These are phyloP conservation scores for Adelges cooleyi DNA, from an alignment of 1,140 invertebrate genomes.

Conservation along the genomic window DNA sequence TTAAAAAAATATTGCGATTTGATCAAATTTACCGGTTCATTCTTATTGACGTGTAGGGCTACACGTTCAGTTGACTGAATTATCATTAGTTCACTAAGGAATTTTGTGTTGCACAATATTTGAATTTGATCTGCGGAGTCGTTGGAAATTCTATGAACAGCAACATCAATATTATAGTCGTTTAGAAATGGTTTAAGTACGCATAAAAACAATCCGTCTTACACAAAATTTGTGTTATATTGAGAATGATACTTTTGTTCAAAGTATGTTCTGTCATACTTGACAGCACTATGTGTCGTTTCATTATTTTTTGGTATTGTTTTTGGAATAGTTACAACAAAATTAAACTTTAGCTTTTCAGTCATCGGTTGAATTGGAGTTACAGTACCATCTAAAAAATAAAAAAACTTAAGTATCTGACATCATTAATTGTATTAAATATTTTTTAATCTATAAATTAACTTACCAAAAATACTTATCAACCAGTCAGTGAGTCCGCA, in stretches of 20 bases:
- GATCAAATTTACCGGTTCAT: constrained; percentile 5
- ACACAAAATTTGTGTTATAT: neutral
- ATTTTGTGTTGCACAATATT: neutral
- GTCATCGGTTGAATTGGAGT: neutral
- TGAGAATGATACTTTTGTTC: neutral
- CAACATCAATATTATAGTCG: neutral
- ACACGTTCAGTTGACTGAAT: too few relatives aligned
- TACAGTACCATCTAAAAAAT: neutral
- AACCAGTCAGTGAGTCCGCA: constrained; percentile 92
- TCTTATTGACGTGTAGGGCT: neutral
- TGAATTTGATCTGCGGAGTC: neutral
- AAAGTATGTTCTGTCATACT: neutral
- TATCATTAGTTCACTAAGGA: too few relatives aligned
- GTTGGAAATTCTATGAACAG: neutral
- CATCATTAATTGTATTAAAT: too few relatives aligned
- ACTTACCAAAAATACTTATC: constrained; percentile 55
- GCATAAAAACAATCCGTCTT: neutral
- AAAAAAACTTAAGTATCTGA: too few relatives aligned
- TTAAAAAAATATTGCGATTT: too few relatives aligned
- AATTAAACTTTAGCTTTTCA: neutral
- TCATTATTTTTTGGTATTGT: neutral
- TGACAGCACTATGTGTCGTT: too few relatives aligned
- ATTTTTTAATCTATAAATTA: constrained; percentile 12
- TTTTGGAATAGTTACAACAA: neutral
- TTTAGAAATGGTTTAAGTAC: too few relatives aligned